Percentiles rank a stretch among this genome's conserved stretches.
phyloP scores from a whole-genome alignment of 2,888 invertebrate species.

The Malachius bipustulatus region DNA sequence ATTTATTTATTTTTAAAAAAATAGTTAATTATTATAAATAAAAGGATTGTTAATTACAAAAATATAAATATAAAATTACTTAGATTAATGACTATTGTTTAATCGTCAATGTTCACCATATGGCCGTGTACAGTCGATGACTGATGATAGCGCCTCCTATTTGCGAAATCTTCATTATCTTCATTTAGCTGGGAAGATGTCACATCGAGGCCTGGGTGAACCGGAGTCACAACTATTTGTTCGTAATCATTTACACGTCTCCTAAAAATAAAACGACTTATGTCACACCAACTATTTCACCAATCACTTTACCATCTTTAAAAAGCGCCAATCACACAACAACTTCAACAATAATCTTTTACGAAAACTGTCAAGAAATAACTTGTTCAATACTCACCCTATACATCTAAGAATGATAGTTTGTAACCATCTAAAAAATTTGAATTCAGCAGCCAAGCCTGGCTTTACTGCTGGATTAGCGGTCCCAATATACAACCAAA shows the following conservation, averaged over 20 bases:
- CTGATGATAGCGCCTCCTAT: constrained; percentile 85
- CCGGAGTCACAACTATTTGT: constrained; percentile 74
- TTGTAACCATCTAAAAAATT: constrained; percentile 68
- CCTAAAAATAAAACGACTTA: constrained; percentile 40
- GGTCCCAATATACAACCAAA: constrained; percentile 91
- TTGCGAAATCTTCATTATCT: constrained; percentile 90
- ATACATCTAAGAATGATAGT: constrained; percentile 58
- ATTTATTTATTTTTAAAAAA: background rate
- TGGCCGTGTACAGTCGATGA: constrained; percentile 68
- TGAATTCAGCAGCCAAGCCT: constrained; percentile 74
- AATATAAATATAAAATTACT: background rate
- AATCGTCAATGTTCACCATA: constrained; percentile 44
- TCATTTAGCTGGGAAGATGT: constrained; percentile 83
- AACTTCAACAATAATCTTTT: too few relatives aligned
- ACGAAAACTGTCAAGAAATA: too few relatives aligned
- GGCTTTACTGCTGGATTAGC: constrained; percentile 94
- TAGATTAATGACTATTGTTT: constrained; percentile 12
- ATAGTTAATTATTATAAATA: background rate
- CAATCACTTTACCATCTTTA: too few relatives aligned
- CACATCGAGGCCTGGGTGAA: constrained; percentile 66
- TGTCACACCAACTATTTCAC: too few relatives aligned
- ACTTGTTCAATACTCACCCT: too few relatives aligned
- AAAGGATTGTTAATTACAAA: background rate
- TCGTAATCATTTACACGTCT: constrained; percentile 71
- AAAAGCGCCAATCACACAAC: too few relatives aligned